phyloP scores from a whole-genome alignment of 2,797 vertebrate species.

The Jordanella pulchra region DNA sequence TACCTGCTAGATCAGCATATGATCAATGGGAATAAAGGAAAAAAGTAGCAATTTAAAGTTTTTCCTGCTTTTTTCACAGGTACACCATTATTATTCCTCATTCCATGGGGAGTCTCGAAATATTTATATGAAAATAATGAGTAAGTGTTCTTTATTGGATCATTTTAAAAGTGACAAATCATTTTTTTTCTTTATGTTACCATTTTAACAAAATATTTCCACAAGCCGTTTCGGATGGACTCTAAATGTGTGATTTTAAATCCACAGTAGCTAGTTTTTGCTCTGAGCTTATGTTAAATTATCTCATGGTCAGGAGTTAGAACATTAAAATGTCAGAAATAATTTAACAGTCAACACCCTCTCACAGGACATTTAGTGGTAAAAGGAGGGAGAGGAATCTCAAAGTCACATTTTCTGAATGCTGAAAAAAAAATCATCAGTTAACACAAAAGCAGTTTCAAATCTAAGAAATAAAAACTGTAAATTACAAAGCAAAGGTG shows the following conservation, averaged over 20 bases:
- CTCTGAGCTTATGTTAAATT: neutral
- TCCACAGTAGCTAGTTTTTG: neutral
- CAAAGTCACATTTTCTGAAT: constrained; percentile 9
- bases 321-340: constrained; percentile 23
- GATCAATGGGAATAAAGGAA: neutral
- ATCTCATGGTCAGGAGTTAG: constrained; percentile 9
- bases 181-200: neutral
- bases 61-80: constrained; percentile 73
- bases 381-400: constrained; percentile 10
- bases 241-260: neutral
- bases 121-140: constrained; percentile 90
- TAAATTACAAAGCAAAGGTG: neutral
- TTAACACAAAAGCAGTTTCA: neutral
- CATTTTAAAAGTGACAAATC: neutral
- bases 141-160: constrained; percentile 80
- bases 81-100: constrained; percentile 88
- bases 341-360: constrained; percentile 16
- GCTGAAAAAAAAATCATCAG: neutral
- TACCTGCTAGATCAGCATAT: neutral
- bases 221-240: neutral
- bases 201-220: neutral
- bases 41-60: neutral
- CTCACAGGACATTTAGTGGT: neutral
- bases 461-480: constrained; percentile 1
- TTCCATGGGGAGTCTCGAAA: constrained; percentile 89